phyloP scores from a whole-genome alignment of 2,113 vertebrate genomes.

The Microtus richardsoni region DNA sequence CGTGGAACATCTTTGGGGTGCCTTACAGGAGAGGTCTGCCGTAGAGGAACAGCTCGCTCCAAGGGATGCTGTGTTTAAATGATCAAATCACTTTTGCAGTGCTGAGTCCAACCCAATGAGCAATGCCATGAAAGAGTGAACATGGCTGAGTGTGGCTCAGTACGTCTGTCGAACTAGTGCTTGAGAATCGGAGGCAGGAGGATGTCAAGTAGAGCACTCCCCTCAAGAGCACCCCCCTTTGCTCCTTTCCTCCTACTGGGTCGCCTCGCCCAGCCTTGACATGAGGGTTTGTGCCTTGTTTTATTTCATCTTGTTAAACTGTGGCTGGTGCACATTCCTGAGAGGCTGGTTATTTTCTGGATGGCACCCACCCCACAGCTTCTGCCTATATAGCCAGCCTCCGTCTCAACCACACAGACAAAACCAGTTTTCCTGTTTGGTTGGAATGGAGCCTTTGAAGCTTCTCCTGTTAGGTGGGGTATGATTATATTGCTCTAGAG shows the following conservation, averaged over 20 bases:
- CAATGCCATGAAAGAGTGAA: fast-evolving
- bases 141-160: neutral
- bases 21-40: neutral
- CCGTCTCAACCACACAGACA: neutral
- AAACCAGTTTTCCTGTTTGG: neutral
- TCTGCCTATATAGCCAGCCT: neutral
- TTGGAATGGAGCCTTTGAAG: neutral
- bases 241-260: too few relatives aligned
- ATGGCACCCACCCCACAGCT: neutral
- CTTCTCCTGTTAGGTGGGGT: neutral
- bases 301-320: too few relatives aligned
- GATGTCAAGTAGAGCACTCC: neutral
- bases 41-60: neutral
- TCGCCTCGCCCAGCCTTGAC: too few relatives aligned
- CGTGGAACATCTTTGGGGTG: neutral
- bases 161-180: neutral
- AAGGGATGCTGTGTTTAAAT: neutral
- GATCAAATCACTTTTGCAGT: neutral
- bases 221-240: too few relatives aligned
- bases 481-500: neutral
- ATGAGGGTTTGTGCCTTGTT: too few relatives aligned
- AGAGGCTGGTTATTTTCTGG: too few relatives aligned
- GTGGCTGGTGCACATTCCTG: too few relatives aligned
- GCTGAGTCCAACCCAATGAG: fast-evolving
- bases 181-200: neutral